Base-by-base conservation (phyloP, 2,888 invertebrate genomes). In the Cristatella mucedo region DNA sequence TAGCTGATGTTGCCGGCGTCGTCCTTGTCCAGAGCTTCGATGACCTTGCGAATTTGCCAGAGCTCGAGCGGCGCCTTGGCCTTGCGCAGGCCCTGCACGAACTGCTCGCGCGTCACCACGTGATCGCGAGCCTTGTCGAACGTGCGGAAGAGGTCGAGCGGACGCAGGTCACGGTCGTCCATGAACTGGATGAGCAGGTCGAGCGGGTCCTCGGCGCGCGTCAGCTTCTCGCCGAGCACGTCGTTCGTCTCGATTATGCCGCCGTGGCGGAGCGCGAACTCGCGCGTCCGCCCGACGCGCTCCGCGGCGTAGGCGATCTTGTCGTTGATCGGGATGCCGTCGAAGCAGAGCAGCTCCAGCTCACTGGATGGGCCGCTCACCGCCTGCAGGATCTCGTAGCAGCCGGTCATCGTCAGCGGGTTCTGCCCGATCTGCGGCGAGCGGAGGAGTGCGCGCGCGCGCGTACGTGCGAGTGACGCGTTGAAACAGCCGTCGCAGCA, bases 371-470 rank as follows among this genome's bases (percentile, higher is more conserved):
- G 42, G 21, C 45, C 50, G 19, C 52, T 45, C 11, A 55, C 47
- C 13, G 56, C 54, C 20, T 54, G 50, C 31, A 62, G 41, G 6
- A 62, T 41, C 22, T 57, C 55, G 22, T 52, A 49, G 41, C 57
- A 57, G 4, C 61, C 62, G n/a, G 60, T 60, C 56, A 59, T 59
- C 4, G 60, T 56, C 26, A 62, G 45, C 5, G 62, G 61, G 43
- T 62, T 62, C 31, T 49, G 49, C 1, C 62, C 61, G 26, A 62
- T 50, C 61, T 61, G 44, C 7, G 36, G 13, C 11, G n/a, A n/a
- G n/a, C n/a, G n/a, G n/a, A n/a, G n/a, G n/a, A n/a, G n/a, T n/a
- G n/a, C n/a, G n/a, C n/a, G n/a, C n/a, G n/a, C n/a, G n/a, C n/a
- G n/a, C n/a, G n/a, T n/a, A n/a, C n/a, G n/a, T n/a, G n/a, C n/a